A percentile compares a stretch with the other conserved stretches of the same genome.
These are phyloP conservation scores for Xiphias gladius DNA, from an alignment of 2,113 vertebrate species.

Conservation along the genomic window DNA sequence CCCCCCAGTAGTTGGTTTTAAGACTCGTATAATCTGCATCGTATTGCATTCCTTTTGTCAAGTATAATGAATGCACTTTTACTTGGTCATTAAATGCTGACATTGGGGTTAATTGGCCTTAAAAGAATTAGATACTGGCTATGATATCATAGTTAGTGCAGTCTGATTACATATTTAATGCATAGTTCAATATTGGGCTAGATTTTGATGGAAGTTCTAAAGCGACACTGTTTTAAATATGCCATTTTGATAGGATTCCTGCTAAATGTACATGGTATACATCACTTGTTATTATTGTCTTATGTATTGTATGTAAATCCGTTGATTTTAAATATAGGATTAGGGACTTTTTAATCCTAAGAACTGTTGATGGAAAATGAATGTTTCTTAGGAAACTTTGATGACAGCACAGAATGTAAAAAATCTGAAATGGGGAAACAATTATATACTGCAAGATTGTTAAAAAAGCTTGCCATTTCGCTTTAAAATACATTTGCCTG, in stretches of 20 bases:
- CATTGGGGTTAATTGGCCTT: constrained; percentile 62
- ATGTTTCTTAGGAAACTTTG: background rate
- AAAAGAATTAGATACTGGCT: constrained; percentile 55
- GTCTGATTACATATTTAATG: constrained; percentile 44
- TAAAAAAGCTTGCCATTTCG: constrained; percentile 1
- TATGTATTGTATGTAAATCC: background rate
- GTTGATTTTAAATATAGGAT: background rate
- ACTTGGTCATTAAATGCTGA: constrained; percentile 48
- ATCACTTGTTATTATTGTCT: background rate
- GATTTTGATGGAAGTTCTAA: constrained; percentile 11
- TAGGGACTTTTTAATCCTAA: background rate
- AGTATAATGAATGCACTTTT: constrained; percentile 57
- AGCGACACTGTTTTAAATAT: constrained; percentile 20
- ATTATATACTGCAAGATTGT: background rate
- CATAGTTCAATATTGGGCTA: constrained; percentile 40
- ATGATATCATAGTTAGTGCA: constrained; percentile 52
- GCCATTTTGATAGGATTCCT: constrained; percentile 7
- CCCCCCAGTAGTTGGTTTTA: constrained; percentile 37
- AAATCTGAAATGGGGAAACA: background rate
- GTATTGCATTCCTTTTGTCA: constrained; percentile 59
- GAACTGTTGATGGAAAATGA: background rate
- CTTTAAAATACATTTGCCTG: background rate
- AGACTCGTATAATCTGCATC: constrained; percentile 37
- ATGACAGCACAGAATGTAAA: background rate
- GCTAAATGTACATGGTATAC: background rate